phyloP scores from a whole-genome alignment of 2,888 invertebrate genomes.

The Embidobia sp. region DNA sequence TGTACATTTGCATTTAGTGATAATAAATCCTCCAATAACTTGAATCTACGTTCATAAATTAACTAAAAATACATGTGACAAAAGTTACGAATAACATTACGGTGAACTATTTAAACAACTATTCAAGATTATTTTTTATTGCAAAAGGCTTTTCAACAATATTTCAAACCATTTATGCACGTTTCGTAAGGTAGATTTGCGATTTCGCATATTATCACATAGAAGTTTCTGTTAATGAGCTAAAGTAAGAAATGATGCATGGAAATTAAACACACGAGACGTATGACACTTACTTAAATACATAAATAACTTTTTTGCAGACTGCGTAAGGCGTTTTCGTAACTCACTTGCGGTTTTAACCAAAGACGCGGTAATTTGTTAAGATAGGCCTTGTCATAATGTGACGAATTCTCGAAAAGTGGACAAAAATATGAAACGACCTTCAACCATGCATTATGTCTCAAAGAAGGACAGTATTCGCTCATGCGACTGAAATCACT shows the following conservation, averaged over 20 bases:
- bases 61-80: conserved; percentile 48
- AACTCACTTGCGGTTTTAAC: not conserved
- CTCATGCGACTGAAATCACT: conserved; percentile 62
- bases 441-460: conserved; percentile 48
- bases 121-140: too few species aligned
- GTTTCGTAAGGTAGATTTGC: not conserved
- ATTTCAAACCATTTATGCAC: too few species aligned
- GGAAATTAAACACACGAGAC: not conserved
- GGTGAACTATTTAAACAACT: not conserved
- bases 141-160: too few species aligned
- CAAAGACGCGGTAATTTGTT: not conserved
- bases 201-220: not conserved
- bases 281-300: not conserved
- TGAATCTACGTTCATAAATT: conserved; percentile 19
- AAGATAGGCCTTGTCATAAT: too few species aligned
- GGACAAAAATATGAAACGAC: conserved; percentile 33
- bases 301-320: not conserved
- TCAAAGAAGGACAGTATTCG: conserved; percentile 50
- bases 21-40: conserved; percentile 34
- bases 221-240: not conserved
- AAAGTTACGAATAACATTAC: conserved; percentile 7
- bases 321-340: conserved; percentile 1
- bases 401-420: conserved; percentile 20
- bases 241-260: conserved; percentile 11
- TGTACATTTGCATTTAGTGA: conserved; percentile 28